Base-by-base conservation (phyloP, 2,888 invertebrate genomes). In the Horisme vitalbata region DNA sequence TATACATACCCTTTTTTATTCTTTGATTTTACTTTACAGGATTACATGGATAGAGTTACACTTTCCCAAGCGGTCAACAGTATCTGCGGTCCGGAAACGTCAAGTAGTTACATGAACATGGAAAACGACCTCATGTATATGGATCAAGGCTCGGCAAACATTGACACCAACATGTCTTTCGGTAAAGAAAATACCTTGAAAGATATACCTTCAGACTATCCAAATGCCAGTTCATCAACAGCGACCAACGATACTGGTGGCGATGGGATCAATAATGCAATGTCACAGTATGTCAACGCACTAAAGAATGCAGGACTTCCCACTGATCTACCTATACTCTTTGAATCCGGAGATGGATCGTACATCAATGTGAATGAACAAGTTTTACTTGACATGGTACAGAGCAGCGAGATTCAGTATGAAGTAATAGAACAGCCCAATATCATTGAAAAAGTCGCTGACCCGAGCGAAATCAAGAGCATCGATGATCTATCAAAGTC, bases 351-450 rank as follows among this genome's bases (percentile, higher is more conserved):
- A 13, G 92, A 93, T 56, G 93, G 93, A 0, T 92, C 91, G 18
- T 92, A 92, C 61, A 91, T 93, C 0, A 92, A 92, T 48, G 91
- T 93, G 1, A 92, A 92, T 47, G 93, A 93, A 68, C 93, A 93
- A 73, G 91, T 93, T 15, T 78, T 93, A 24, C 79, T 90, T 6
- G 89, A 90, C 45, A 90, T 90, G 90, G 90, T 89, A 2, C 90
- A 90, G 57, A 89, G 88, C 63, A 89, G 83, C 52, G 89, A 87
- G 61, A 89, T 90, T 53, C 89, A 90, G 61, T 90, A 90, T 50
- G 90, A 90, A 75, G 89, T 90, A 8, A 87, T 90, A 41, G 90
- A 90, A 57, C 89, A 89, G 62, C 89, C 89, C 1, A 87, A 87
- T 49, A 87, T 89, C n/a, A 89, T 89, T 21, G 89, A 90, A 68